phyloP scores from a whole-genome alignment of 64 coral and sea anemone species.

The Astreopora myriophthalma region DNA sequence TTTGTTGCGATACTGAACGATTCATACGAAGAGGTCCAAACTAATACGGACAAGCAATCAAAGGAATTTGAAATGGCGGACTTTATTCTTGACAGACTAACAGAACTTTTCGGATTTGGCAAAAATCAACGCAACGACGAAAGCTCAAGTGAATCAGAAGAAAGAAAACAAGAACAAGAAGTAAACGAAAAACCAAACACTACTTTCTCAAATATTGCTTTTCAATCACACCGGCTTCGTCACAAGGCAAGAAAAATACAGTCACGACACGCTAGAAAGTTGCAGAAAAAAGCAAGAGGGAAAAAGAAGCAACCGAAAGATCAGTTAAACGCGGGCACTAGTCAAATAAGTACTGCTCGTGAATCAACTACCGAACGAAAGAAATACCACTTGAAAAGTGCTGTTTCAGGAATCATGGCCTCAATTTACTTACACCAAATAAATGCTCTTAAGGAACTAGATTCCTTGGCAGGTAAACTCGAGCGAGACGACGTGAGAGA shows the following conservation, averaged over 20 bases:
- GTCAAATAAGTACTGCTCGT: neutral
- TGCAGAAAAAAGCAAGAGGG: neutral
- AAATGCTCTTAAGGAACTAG: neutral
- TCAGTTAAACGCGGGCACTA: too few relatives aligned
- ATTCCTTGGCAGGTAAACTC: neutral
- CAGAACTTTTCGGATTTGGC: neutral
- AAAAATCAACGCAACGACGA: neutral
- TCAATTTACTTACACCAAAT: neutral
- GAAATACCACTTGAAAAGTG: neutral
- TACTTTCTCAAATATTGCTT: neutral
- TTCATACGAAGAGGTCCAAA: conserved; percentile 72
- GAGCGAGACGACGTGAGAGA: neutral
- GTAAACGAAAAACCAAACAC: neutral
- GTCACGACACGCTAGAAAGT: neutral
- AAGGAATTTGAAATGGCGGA: conserved; percentile 86
- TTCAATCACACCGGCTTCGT: neutral
- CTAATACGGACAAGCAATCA: conserved; percentile 63
- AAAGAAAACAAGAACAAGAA: neutral
- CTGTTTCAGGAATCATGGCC: neutral
- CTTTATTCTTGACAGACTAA: conserved; percentile 65
- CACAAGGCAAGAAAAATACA: neutral
- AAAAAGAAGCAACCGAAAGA: neutral
- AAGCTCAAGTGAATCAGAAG: neutral
- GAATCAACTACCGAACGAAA: neutral
- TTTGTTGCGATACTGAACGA: conserved; percentile 82